Evolutionary conservation across 2,113 vertebrate genomes (phyloP).

Genomic region (Danio rerio): DNA sequence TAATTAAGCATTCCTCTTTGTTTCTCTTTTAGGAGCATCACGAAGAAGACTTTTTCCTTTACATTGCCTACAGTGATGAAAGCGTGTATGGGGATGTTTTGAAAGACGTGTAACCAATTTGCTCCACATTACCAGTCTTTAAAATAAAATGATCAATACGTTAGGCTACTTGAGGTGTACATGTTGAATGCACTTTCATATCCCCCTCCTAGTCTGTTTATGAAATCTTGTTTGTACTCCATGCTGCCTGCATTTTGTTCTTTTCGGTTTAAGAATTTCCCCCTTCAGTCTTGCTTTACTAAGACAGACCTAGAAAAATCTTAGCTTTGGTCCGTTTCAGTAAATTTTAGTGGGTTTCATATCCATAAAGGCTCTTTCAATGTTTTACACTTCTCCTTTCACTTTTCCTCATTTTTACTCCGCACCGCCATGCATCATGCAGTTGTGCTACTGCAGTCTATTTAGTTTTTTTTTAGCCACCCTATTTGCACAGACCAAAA

Average conservation of each 20-base stretch:
- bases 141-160: slow-evolving; percentile 72
- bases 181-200: slow-evolving; percentile 70
- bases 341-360: slow-evolving; percentile 5
- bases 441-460: not conserved
- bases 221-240: slow-evolving; percentile 37
- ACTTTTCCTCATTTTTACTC: slow-evolving; percentile 62
- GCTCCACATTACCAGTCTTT: slow-evolving; percentile 32
- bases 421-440: not conserved
- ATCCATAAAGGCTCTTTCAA: not conserved
- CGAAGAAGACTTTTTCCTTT: slow-evolving; percentile 94
- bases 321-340: slow-evolving; percentile 10
- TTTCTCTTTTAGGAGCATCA: slow-evolving; percentile 84
- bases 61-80: slow-evolving; percentile 95
- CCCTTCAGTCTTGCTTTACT: slow-evolving; percentile 17
- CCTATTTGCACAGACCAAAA: slow-evolving; percentile 35
- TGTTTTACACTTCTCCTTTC: slow-evolving; percentile 30
- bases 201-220: not conserved
- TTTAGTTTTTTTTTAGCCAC: slow-evolving; percentile 9
- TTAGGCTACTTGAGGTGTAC: slow-evolving; percentile 69
- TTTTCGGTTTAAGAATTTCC: not conserved
- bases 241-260: slow-evolving; percentile 28
- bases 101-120: slow-evolving; percentile 71
- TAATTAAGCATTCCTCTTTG: not conserved
- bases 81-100: slow-evolving; percentile 87
- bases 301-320: not conserved